A percentile compares a stretch with the other conserved stretches of the same genome.
Conservation (phyloP, 1,140 invertebrate genomes). For the Drosophila simulans region DNA sequence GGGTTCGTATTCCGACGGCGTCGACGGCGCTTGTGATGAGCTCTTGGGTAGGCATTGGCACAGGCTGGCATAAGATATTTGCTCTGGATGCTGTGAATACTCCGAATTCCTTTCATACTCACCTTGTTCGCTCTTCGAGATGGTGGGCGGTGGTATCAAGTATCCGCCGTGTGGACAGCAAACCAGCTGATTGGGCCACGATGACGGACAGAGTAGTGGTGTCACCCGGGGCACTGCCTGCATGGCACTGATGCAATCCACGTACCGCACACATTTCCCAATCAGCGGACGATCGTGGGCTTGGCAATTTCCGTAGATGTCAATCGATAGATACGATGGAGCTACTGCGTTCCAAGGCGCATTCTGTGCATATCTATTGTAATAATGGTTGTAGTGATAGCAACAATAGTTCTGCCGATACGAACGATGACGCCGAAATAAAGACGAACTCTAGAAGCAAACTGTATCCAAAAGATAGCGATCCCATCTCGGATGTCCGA, state of each 20-base stretch:
- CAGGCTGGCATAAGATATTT: slow-evolving; percentile 22
- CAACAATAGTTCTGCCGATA: not conserved
- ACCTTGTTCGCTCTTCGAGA: slow-evolving; percentile 38
- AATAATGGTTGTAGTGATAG: not conserved
- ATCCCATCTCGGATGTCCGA: slow-evolving; percentile 16
- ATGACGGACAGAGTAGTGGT: slow-evolving; percentile 22
- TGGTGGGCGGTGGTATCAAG: not conserved
- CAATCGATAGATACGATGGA: slow-evolving; percentile 18
- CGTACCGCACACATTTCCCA: slow-evolving; percentile 42
- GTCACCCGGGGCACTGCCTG: slow-evolving; percentile 16
- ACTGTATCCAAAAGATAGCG: not conserved
- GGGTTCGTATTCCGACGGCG: not conserved
- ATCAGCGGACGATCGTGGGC: slow-evolving; percentile 34
- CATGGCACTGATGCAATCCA: slow-evolving; percentile 42
- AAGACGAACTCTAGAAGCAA: slow-evolving; percentile 11
- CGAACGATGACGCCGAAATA: not conserved
- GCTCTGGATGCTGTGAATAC: no score
- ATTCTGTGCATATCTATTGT: not conserved
- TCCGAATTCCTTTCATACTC: not conserved
- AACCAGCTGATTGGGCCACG: slow-evolving; percentile 29
- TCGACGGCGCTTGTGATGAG: slow-evolving; percentile 16
- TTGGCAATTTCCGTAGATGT: slow-evolving; percentile 51
- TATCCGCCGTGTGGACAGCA: slow-evolving; percentile 60
- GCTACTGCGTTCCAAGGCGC: not conserved
- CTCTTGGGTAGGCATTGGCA: slow-evolving; percentile 17